A percentile compares a stretch with the other conserved stretches of the same genome.
Evolutionary conservation across 2,888 invertebrate genomes (phyloP).

Genomic region (Protophormia terraenovae): DNA sequence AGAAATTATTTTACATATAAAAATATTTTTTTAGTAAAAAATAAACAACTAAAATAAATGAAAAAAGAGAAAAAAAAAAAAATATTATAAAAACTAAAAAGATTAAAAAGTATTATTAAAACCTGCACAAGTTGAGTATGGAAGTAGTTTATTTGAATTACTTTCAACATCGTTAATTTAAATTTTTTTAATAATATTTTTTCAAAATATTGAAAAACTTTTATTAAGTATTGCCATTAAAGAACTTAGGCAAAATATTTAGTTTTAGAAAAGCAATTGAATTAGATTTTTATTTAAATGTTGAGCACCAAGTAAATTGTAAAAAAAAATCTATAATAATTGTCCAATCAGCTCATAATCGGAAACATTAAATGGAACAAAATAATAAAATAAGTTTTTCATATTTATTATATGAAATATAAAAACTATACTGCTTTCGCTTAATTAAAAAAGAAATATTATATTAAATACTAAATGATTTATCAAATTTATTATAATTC

Average conservation of each 20-base stretch:
- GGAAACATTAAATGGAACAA: too few species aligned
- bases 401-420: too few species aligned
- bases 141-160: constrained; percentile 30
- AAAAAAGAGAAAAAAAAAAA: constrained; percentile 3
- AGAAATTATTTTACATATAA: constrained; percentile 35
- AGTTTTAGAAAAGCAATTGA: neutral
- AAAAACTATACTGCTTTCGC: too few species aligned
- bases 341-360: too few species aligned
- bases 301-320: too few species aligned
- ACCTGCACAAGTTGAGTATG: neutral
- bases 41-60: constrained; percentile 15
- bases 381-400: too few species aligned
- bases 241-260: neutral
- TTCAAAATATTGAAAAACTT: neutral
- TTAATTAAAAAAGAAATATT: too few species aligned
- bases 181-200: neutral
- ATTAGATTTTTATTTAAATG: neutral
- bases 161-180: constrained; percentile 4
- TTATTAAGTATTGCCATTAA: neutral
- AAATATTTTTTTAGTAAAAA: neutral
- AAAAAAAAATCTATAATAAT: too few species aligned
- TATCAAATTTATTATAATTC: too few species aligned
- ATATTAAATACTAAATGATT: too few species aligned
- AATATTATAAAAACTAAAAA: constrained; percentile 1
- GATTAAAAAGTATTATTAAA: constrained; percentile 28